phyloP scores from a whole-genome alignment of 2,888 invertebrate genomes.

The Nasonia oneida region DNA sequence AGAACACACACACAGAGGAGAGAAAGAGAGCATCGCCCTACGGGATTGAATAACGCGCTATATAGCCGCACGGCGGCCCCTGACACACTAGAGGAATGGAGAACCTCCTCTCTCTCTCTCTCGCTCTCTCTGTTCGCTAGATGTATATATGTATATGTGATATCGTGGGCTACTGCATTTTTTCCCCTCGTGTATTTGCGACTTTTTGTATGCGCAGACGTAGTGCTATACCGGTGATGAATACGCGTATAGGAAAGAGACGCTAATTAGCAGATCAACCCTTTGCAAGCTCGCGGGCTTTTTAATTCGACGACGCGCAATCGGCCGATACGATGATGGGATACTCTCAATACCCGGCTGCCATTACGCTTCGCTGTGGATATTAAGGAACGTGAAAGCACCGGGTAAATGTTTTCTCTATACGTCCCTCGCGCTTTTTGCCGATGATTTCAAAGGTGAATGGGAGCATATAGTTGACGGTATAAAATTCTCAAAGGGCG shows the following conservation, averaged over 20 bases:
- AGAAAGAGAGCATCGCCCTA: conserved; percentile 6
- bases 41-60: conserved; percentile 21
- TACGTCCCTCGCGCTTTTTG: background rate
- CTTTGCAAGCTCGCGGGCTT: conserved; percentile 1
- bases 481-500: background rate
- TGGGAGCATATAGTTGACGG: background rate
- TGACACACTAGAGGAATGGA: background rate
- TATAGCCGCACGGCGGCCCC: background rate
- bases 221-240: background rate
- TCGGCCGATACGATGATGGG: background rate
- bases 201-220: background rate
- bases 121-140: background rate
- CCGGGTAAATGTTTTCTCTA: background rate
- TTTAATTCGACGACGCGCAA: background rate
- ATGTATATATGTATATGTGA: background rate
- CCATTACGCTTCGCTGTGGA: background rate
- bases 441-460: background rate
- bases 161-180: background rate
- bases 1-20: background rate
- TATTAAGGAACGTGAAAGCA: background rate
- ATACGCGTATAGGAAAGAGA: background rate
- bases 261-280: conserved; percentile 43
- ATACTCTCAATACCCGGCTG: background rate
- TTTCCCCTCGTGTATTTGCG: background rate
- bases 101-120: background rate